Base-by-base conservation (phyloP, 2,797 vertebrate species). In the Champsocephalus esox region DNA sequence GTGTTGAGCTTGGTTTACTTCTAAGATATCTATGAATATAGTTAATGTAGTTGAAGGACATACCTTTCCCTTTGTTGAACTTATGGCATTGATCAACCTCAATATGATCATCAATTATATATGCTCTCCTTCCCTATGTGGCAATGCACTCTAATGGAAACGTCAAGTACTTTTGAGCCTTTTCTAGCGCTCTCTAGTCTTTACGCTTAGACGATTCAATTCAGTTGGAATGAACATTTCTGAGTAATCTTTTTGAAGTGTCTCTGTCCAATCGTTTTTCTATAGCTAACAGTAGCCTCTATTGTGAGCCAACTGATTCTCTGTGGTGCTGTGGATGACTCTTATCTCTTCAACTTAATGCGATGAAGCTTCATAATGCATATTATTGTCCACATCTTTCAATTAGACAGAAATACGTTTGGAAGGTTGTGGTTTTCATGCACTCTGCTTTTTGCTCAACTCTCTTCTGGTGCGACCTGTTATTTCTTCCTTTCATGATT, bases 141-240 rank as follows among this genome's bases (percentile, higher is more conserved):
- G n/a, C 32, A 7, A 24, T 51, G 55, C 17, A 24, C 49, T 44
- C 55, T 3, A 41, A 59, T 63, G 59, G n/a, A 60, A 75, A 34
- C 11, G 58, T 34, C 10, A 63, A 41, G 16, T 62, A 12, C 54
- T 58, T 48, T 28, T 28, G 21, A 54, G 10, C 21, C 19, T 41
- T 46, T 50, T 17, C 9, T 55, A 59, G 11, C 14, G 41, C 50
- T 24, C 45, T 45, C 8, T 13, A 16, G 14, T 58, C 32, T 19
- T 54, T 32, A 54, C 57, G 45, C 62, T 43, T 13, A 62, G 16
- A 55, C 3, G 0, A 32, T 56, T 38, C 28, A 5, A 73, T 66
- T 28, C 19, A 67, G 61, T 68, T 66, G 12, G 45, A 78, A 64
- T 3, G 24, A 45, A 58, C 16, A 32, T 66, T 48, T 56, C 8